phyloP scores from a whole-genome alignment of 2,888 invertebrate genomes.

The Steinernema carpocapsae region DNA sequence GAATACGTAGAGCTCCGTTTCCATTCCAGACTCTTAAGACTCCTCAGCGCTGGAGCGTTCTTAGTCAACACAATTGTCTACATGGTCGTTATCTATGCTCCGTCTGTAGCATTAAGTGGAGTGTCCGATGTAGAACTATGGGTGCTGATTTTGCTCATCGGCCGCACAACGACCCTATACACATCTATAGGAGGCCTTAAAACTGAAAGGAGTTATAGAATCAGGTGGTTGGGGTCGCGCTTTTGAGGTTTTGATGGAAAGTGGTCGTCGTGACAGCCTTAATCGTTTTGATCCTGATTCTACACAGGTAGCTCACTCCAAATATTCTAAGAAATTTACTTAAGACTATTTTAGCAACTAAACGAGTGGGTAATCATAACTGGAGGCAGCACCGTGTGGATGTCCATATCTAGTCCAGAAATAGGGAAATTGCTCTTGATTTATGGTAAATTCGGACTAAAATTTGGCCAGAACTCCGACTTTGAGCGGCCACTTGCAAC shows the following conservation, averaged over 20 bases:
- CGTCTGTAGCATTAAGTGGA: slow-evolving; percentile 57
- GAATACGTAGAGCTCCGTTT: slow-evolving; percentile 62
- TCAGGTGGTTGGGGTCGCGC: slow-evolving; percentile 56
- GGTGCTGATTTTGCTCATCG: slow-evolving; percentile 56
- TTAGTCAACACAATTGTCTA: slow-evolving; percentile 56
- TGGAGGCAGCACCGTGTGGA: slow-evolving; percentile 58
- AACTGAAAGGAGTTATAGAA: slow-evolving; percentile 52
- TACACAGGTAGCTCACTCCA: slow-evolving; percentile 9
- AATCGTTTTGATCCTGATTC: slow-evolving; percentile 44
- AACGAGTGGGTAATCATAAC: slow-evolving; percentile 59
- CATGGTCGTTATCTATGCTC: slow-evolving; percentile 63
- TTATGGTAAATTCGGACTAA: too few species aligned
- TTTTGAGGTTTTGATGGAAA: slow-evolving; percentile 50
- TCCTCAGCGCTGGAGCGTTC: slow-evolving; percentile 53
- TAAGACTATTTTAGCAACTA: slow-evolving; percentile 51
- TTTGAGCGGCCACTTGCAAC: too few species aligned
- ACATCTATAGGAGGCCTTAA: slow-evolving; percentile 61
- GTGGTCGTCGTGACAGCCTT: slow-evolving; percentile 52
- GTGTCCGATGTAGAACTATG: slow-evolving; percentile 56
- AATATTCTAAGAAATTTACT: too few species aligned
- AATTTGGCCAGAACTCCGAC: too few species aligned
- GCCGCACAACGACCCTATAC: slow-evolving; percentile 56
- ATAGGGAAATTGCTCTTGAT: too few species aligned
- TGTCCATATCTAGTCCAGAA: slow-evolving; percentile 59
- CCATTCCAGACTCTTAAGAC: slow-evolving; percentile 54